Conservation (phyloP, 2,888 invertebrate genomes). For the Lutraria lutraria region DNA sequence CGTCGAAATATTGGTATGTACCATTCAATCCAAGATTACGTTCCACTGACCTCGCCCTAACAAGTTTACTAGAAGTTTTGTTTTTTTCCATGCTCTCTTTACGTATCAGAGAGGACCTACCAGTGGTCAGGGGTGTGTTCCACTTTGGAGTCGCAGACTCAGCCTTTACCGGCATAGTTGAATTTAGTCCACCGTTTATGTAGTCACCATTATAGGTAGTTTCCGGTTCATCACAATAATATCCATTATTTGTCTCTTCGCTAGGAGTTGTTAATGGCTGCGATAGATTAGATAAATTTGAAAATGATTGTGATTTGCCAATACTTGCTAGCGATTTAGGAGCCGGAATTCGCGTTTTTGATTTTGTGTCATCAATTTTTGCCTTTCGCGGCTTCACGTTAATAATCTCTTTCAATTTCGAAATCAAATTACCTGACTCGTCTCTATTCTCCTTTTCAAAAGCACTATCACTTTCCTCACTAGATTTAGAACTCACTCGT, state of each 20-base stretch:
- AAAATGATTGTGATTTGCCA: constrained; percentile 76
- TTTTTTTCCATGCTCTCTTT: constrained; percentile 71
- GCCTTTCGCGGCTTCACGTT: constrained; percentile 79
- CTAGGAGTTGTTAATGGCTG: constrained; percentile 24
- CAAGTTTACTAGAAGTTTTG: constrained; percentile 59
- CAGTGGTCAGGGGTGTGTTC: constrained; percentile 81
- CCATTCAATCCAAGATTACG: constrained; percentile 65
- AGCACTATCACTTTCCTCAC: constrained; percentile 54
- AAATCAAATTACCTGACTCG: constrained; percentile 61
- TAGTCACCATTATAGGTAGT: constrained; percentile 64
- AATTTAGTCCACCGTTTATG: constrained; percentile 62
- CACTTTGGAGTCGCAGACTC: constrained; percentile 80
- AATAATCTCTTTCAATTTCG: constrained; percentile 80
- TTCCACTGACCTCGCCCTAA: constrained; percentile 73
- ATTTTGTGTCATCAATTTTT: constrained; percentile 65
- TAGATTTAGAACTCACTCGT: constrained; percentile 49
- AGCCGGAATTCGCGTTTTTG: constrained; percentile 77
- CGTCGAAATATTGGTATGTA: constrained; percentile 58
- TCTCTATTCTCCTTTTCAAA: constrained; percentile 49
- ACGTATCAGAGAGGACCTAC: constrained; percentile 78
- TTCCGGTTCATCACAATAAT: constrained; percentile 44
- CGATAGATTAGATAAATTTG: constrained; percentile 65
- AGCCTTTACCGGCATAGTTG: constrained; percentile 65
- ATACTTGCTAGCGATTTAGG: constrained; percentile 72
- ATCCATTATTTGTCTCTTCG: constrained; percentile 46